Conservation (phyloP, 2,888 invertebrate genomes). For the Drosophila nr. fundita region DNA sequence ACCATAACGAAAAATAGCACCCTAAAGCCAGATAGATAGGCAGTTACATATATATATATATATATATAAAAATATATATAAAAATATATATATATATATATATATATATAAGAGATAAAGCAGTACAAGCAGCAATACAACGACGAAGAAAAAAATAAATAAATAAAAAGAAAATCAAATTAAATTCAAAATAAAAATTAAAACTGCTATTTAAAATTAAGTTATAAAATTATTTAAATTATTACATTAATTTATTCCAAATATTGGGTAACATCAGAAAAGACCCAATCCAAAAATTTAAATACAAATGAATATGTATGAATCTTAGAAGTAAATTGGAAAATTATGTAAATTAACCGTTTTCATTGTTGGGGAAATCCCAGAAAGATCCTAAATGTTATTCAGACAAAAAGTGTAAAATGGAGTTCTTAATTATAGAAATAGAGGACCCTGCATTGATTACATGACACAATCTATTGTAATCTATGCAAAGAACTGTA, state of each 20-base stretch:
- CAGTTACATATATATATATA: slow-evolving; percentile 5
- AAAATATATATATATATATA: slow-evolving; percentile 16
- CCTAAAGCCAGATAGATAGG: slow-evolving; percentile 16
- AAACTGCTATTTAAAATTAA: not conserved
- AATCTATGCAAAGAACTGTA: not conserved
- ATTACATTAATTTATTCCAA: not conserved
- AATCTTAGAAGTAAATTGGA: not conserved
- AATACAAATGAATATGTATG: not conserved
- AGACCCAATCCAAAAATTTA: not conserved
- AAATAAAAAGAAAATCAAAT: not conserved
- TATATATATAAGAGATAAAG: slow-evolving; percentile 35
- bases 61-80: slow-evolving; percentile 7
- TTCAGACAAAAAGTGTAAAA: not conserved
- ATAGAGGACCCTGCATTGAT: not conserved
- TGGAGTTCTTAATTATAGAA: not conserved
- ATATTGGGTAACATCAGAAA: not conserved
- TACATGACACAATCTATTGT: not conserved
- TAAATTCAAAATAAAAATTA: not conserved
- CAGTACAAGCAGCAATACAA: slow-evolving; percentile 27
- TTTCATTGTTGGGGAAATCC: not conserved
- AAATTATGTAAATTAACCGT: not conserved
- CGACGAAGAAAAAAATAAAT: not conserved
- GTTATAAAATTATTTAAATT: not conserved
- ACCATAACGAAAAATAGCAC: slow-evolving; percentile 30
- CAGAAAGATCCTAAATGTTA: not conserved